phyloP scores from a whole-genome alignment of 2,797 vertebrate genomes.

The Eospalax fontanierii region DNA sequence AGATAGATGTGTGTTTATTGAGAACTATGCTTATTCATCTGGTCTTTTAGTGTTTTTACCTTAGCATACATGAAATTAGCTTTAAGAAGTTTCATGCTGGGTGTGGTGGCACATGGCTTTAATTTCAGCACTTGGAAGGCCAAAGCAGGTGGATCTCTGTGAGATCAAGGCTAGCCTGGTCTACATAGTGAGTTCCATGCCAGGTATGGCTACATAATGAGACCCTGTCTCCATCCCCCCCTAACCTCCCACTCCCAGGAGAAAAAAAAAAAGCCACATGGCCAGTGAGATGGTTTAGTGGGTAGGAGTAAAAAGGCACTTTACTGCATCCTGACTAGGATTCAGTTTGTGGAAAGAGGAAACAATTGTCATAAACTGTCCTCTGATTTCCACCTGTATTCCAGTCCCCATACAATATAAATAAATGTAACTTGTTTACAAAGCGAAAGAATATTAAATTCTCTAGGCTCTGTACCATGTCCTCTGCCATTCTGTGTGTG shows the following conservation, averaged over 20 bases:
- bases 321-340: too few relatives aligned
- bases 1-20: background rate
- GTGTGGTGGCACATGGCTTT: too few relatives aligned
- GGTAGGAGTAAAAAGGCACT: background rate
- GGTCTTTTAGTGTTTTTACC: background rate
- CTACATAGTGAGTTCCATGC: too few relatives aligned
- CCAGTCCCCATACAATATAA: too few relatives aligned
- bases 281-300: background rate
- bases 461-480: background rate
- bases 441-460: background rate
- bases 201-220: too few relatives aligned
- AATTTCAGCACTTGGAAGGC: too few relatives aligned
- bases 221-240: too few relatives aligned
- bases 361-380: background rate
- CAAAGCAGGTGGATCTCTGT: too few relatives aligned
- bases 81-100: background rate
- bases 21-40: slow-evolving; percentile 17
- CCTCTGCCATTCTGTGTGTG: background rate
- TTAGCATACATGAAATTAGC: background rate
- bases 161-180: too few relatives aligned
- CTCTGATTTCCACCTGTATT: background rate
- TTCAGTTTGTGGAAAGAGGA: background rate
- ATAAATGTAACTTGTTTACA: background rate
- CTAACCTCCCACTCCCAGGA: too few relatives aligned
- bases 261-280: background rate